Percentiles rank a stretch among this genome's conserved stretches.
These are phyloP conservation scores for Drosophila saltans DNA, from an alignment of 1,140 invertebrate genomes.

Conservation along the genomic window DNA sequence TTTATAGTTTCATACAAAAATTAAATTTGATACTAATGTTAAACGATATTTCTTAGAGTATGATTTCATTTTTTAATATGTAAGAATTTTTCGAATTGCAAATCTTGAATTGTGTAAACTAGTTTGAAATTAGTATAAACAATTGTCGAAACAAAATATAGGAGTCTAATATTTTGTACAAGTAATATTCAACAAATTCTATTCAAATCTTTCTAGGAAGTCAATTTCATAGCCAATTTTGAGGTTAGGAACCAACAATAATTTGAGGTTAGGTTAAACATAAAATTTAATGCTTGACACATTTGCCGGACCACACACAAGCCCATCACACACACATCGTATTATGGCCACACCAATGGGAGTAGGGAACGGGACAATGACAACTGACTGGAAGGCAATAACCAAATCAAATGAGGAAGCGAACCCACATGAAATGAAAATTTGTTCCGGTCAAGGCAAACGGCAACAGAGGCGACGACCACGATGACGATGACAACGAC, in stretches of 20 bases:
- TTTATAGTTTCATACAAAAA: background rate
- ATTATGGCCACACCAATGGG: constrained; percentile 39
- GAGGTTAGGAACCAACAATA: constrained; percentile 39
- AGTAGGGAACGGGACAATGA: constrained; percentile 22
- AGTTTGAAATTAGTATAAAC: too few species aligned
- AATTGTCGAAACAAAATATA: too few species aligned
- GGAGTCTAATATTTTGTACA: background rate
- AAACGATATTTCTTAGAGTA: too few species aligned
- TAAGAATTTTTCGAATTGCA: too few species aligned
- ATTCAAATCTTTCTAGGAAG: background rate
- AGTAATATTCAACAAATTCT: background rate
- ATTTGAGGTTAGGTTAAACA: constrained; percentile 59
- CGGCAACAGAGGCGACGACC: constrained; percentile 2
- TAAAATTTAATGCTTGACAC: constrained; percentile 61
- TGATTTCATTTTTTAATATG: background rate
- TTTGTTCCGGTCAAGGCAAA: constrained; percentile 66
- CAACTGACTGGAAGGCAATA: constrained; percentile 48
- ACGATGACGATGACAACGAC: constrained; percentile 20
- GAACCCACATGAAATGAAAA: constrained; percentile 41
- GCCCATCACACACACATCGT: constrained; percentile 26
- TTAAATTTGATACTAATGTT: too few species aligned
- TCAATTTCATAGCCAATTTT: constrained; percentile 33
- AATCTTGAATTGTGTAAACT: too few species aligned
- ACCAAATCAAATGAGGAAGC: constrained; percentile 69
- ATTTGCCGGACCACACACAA: constrained; percentile 46